Evolutionary conservation across 2,888 invertebrate genomes (phyloP), one percentile per base, ranked within the genome.

Genomic region (Platycheirus rosarum): DNA sequence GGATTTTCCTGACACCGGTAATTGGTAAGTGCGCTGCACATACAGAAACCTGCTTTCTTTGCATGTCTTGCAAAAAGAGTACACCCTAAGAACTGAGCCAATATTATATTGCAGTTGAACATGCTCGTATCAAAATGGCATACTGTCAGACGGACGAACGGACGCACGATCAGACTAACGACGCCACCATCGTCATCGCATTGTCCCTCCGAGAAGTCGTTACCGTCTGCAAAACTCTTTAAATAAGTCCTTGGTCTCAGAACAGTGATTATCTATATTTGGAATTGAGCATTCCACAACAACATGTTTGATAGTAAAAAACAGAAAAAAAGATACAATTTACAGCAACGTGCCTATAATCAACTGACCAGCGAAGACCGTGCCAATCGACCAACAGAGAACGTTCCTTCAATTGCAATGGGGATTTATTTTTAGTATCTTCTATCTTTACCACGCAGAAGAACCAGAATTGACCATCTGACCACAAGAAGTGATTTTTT

Each of bases 201-300:
- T 42, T 18, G 42, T 68, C 26, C 26, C 35, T 42, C 14, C 48
- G 13, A 37, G 18, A 9, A 40, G 16, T 42, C 37, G 60, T 40
- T 29, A 57, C 57, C 79, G 63, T 57, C 51, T 42, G 60, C 46
- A 13, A 62, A 53, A 57, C 48, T 57, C 51, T 74, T 75, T 68
- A 55, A 73, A 68, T 79, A 80, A 80, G 80, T 76, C 80, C 80
- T 80, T 80, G 80, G 80, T 76, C 40, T 76, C 57, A 20, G 75
- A 63, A 57, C 60, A 69, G 46, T 55, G 62, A 49, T 57, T 80
- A 57, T 80, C 80, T 80, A 76, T 76, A 70, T 76, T 80, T 80
- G 76, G 80, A 80, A 66, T 65, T 76, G 46, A 76, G 63, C 63
- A 76, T 79, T 75, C 65, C 65, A 77, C 71, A 78, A 71, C 63